phyloP scores from a whole-genome alignment of 2,888 invertebrate genomes.

The Hedychridium roseum region DNA sequence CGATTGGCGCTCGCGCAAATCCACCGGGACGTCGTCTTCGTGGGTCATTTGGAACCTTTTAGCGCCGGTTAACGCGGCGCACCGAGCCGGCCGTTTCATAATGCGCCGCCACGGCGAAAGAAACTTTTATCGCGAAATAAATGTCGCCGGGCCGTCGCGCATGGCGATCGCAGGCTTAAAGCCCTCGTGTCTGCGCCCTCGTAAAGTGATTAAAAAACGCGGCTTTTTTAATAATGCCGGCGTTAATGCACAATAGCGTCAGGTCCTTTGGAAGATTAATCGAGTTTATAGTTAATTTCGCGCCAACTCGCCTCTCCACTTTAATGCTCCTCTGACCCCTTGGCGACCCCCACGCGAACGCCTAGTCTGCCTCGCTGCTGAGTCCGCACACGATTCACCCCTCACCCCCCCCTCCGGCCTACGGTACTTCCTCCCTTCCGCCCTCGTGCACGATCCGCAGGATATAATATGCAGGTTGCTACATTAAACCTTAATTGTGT shows the following conservation, averaged over 20 bases:
- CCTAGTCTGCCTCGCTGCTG: background rate
- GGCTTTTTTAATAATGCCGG: conserved; percentile 26
- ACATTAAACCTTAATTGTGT: conserved; percentile 46
- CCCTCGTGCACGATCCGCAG: conserved; percentile 11
- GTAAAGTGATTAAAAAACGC: conserved; percentile 29
- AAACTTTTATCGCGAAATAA: conserved; percentile 19
- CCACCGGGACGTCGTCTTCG: no score
- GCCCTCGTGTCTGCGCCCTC: conserved; percentile 3
- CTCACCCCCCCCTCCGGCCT: background rate
- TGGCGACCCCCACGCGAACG: conserved; percentile 1
- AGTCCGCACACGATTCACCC: conserved; percentile 11
- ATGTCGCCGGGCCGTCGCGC: conserved; percentile 17
- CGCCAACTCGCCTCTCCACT: conserved; percentile 22
- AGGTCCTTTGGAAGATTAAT: conserved; percentile 34
- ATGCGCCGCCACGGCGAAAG: no score
- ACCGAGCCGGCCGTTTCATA: no score
- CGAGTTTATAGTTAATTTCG: conserved; percentile 42
- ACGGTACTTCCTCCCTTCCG: conserved; percentile 13
- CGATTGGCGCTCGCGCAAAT: no score
- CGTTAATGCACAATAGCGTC: conserved; percentile 30
- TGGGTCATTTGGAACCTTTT: no score
- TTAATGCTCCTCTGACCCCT: conserved; percentile 22
- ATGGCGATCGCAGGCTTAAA: conserved; percentile 11
- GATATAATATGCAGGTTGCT: conserved; percentile 28
- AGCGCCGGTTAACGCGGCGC: no score